Evolutionary conservation across 2,888 invertebrate species (phyloP), one percentile per base, ranked within the genome.

Genomic region (Gortyna flavago): DNA sequence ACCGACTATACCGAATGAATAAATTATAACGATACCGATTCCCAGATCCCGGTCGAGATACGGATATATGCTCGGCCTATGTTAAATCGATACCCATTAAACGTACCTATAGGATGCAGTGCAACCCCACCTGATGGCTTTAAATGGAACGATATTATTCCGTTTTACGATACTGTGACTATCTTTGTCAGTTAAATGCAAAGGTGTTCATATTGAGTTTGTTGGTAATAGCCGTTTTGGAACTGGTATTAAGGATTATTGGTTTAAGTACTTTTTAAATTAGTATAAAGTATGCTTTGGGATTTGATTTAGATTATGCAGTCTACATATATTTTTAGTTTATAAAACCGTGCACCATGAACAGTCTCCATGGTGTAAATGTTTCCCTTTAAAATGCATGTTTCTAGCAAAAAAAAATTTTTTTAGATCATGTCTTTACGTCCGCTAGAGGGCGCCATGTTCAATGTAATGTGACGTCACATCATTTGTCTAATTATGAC

Each of bases 51-150:
- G 61, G 18, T 51, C 87, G 88, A 88, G 90, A 87, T 91, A 90
- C 85, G 89, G 85, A 87, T 76, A 88, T 76, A 85, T 85, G 80
- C 78, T 67, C 79, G 81, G 86, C 80, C 90, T 91, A 93, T 91
- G 88, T 89, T 79, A 91, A 93, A 93, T 93, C 93, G 91, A 93
- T 92, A 90, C 77, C 90, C 90, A 91, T 91, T 92, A 92, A 91
- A 84, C 86, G 87, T 87, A 84, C 86, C 87, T 87, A 84, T 81
- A 77, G 88, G 73, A 81, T 87, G 87, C 87, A 88, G 35, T 79
- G 74, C 67, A 77, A 71, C 72, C 77, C 69, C 79, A 87, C 81
- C 88, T 88, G 86, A 77, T 72, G 68, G 85, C 59, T 64, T 73
- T 71, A 86, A 86, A 73, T 80, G 70, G 71, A 68, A 77, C 81